These are phyloP conservation scores for Picathartes gymnocephalus DNA, from an alignment of 2,113 vertebrate species.

Conservation along the genomic window DNA sequence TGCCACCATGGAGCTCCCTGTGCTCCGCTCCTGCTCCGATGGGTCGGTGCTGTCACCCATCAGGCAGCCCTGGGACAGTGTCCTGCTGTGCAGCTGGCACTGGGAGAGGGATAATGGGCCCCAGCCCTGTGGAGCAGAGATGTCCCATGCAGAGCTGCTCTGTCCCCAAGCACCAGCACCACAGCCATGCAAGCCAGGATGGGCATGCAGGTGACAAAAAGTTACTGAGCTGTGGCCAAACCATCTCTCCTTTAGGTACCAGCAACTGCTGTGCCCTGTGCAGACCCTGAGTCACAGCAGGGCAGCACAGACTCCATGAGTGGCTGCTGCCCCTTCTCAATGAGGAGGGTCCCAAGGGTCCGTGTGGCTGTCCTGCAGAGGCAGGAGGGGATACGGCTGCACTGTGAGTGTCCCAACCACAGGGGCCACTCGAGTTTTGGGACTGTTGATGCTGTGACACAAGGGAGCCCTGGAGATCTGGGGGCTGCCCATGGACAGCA, in stretches of 20 bases:
- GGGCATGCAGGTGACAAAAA: background rate
- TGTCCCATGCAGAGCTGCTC: background rate
- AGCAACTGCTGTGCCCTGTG: fast-evolving
- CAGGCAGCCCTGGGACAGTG: background rate
- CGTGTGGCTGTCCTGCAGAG: background rate
- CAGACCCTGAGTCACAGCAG: fast-evolving
- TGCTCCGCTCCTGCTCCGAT: fast-evolving
- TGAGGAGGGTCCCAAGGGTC: background rate
- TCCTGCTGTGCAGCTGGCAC: background rate
- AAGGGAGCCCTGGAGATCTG: fast-evolving
- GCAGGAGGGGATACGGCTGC: background rate
- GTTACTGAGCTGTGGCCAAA: background rate
- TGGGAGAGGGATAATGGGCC: background rate
- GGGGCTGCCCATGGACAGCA: background rate
- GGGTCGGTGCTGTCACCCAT: background rate
- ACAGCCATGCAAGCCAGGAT: background rate
- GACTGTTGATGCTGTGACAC: background rate
- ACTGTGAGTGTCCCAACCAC: background rate
- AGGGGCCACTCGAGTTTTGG: background rate
- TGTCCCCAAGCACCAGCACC: background rate
- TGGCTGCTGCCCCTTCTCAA: background rate
- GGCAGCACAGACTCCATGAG: fast-evolving
- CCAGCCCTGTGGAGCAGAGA: background rate
- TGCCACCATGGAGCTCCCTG: background rate
- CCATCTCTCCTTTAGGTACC: background rate